These are phyloP conservation scores for Myrmophylax atrothorax DNA, from an alignment of 2,113 vertebrate species.

Conservation along the genomic window DNA sequence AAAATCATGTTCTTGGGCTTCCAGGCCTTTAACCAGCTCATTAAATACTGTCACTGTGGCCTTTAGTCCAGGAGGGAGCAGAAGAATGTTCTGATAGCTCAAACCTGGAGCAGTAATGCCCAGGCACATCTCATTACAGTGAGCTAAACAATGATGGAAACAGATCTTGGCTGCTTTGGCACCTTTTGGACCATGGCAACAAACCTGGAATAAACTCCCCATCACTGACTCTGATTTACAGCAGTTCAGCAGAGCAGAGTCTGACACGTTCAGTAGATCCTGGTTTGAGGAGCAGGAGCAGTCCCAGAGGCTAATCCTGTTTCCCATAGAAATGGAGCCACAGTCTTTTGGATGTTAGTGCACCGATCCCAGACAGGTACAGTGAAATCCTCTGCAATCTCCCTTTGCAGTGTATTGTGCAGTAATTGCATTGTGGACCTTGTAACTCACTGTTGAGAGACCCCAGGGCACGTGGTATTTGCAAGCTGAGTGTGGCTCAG, in stretches of 20 bases:
- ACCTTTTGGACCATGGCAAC: background rate
- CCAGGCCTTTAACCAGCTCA: background rate
- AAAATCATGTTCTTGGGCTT: background rate
- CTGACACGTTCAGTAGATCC: background rate
- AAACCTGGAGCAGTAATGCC: background rate
- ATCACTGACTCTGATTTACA: background rate
- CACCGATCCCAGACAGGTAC: too few relatives aligned
- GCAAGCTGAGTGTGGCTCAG: background rate
- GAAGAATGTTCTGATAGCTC: background rate
- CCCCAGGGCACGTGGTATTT: background rate
- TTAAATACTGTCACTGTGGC: background rate
- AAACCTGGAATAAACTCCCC: background rate
- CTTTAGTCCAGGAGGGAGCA: background rate
- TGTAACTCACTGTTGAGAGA: background rate
- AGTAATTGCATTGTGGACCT: accelerated
- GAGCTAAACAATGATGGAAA: background rate
- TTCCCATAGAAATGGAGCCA: background rate
- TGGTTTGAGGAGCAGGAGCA: background rate
- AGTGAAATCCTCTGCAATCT: background rate
- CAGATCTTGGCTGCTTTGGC: background rate
- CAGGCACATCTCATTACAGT: background rate
- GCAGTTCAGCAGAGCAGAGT: background rate
- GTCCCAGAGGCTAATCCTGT: background rate
- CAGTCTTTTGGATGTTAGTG: background rate
- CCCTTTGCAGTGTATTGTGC: background rate